Base-by-base conservation (phyloP, 2,888 invertebrate genomes). In the Ceramica pisi region DNA sequence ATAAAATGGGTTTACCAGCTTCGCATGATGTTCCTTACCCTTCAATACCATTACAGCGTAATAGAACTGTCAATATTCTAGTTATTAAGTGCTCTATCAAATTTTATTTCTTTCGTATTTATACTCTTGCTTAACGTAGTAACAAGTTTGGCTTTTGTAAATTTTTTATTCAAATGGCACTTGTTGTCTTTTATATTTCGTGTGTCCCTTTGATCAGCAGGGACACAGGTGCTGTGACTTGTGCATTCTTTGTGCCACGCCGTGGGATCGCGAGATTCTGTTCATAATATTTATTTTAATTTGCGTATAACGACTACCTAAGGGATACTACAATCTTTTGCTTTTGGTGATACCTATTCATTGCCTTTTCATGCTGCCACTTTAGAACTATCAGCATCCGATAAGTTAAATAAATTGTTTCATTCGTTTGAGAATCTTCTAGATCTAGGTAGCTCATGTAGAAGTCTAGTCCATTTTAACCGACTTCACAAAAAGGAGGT, bases 221-320 rank as follows among this genome's bases (percentile, higher is more conserved):
- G 81, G 87, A 87, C 89, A 93, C 94, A 94, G 94, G 93, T 94
- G 94, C 86, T 91, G 90, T 94, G 94, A 94, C 93, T 94, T 93
- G 93, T 92, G 90, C 89, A 93, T 94, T 93, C 92, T 92, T 92
- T 91, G 88, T 90, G 86, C 85, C 84, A 87, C 78, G 77, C 78
- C 89, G 90, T 90, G 92, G 87, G 89, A 90, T 84, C 86, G 74
- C 69, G 51, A 61, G 65, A 60, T 44, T 78, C 80, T 81, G 75
- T 82, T 80, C 83, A 89, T 74, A 82, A 84, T 83, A 81, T 85
- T 86, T 85, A 87, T 84, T 83, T 82, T 83, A 84, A 82, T 85
- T 79, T 84, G 74, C 75, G 78, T 84, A 62, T 78, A 82, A 76
- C 73, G 67, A 72, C 50, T 59, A 60, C 69, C 51, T 57, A 31